Evolutionary conservation across 1,140 invertebrate species (phyloP), one percentile per base, ranked within the genome.

Genomic region (Hermetia illucens): DNA sequence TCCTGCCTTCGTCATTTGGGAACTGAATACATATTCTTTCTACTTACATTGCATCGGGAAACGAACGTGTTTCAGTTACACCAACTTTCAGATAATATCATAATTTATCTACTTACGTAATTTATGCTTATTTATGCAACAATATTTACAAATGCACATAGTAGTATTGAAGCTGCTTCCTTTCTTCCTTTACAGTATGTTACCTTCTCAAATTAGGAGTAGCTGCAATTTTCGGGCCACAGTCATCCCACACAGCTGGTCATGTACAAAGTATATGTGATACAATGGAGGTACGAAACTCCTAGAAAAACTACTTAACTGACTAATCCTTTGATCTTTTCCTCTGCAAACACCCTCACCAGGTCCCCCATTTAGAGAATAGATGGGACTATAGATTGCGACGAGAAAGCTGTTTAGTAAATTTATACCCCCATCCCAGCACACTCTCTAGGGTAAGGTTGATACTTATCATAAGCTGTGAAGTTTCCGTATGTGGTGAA

Each of bases 211-310:
- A 80, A 43, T 78, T 74, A 48, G 89, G 89, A 8, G 83, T 95
- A 18, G 88, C 87, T 4, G 90, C 87, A 17, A 87, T 96, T 52
- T 94, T 95, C 56, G 91, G 91, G 1, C 90, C 90, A 3, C 86
- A 92, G 57, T 90, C 82, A 25, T 74, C 79, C 1, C 82, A 89
- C 34, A 89, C 86, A 3, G 84, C 87, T 2, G 83, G 82, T 42
- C 89, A 94, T 62, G 86, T 94, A 12, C 90, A 95, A 63, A 90
- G 86, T 38, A 93, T 94, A 49, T 94, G 90, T 60, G 90, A 94
- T 63, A 87, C 88, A 13, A 86, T 94, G 77, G 89, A 95, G 65
- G 63, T 61, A 45, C 49, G 43, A 48, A 12, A 29, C 21, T 39
- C n/a, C n/a, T n/a, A n/a, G n/a, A n/a, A n/a, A n/a, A n/a, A n/a